Evolutionary conservation across 2,888 invertebrate species (phyloP).

Genomic region (Hypselothyrea guttata): DNA sequence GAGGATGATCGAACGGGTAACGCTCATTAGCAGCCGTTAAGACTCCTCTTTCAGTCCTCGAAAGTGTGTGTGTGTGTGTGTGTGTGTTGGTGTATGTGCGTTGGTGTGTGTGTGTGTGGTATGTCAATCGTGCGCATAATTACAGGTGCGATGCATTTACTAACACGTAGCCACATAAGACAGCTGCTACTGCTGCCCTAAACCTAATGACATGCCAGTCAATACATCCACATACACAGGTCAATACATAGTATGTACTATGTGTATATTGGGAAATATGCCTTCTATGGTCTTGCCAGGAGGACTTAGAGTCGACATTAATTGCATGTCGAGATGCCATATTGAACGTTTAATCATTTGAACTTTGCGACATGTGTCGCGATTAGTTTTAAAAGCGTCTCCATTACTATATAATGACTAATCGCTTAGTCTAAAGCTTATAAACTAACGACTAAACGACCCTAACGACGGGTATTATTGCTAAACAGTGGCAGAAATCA

Average conservation of each 20-base stretch:
- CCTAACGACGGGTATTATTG: too few species aligned
- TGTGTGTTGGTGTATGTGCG: conserved; percentile 14
- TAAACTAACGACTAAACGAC: not conserved
- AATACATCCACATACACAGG: not conserved
- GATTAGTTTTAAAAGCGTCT: conserved; percentile 57
- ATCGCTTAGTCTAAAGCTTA: conserved; percentile 5
- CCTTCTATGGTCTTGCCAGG: not conserved
- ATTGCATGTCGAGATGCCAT: conserved; percentile 51
- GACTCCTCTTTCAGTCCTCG: too few species aligned
- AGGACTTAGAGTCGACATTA: conserved; percentile 30
- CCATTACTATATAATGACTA: conserved; percentile 44
- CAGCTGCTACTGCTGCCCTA: conserved; percentile 1
- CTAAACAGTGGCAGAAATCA: not conserved
- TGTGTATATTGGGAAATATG: too few species aligned
- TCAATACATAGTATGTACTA: not conserved
- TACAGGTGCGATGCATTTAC: conserved; percentile 65
- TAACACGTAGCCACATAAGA: conserved; percentile 41
- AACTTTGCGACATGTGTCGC: conserved; percentile 31
- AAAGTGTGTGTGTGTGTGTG: conserved; percentile 8
- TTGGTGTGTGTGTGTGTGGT: conserved; percentile 28
- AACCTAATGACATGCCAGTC: conserved; percentile 39
- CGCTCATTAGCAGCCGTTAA: too few species aligned
- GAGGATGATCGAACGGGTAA: too few species aligned
- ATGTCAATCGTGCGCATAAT: conserved; percentile 72
- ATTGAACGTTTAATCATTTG: conserved; percentile 49